A percentile compares a stretch with the other conserved stretches of the same genome.
These are phyloP conservation scores for Campoletis sonorensis DNA, from an alignment of 1,140 invertebrate genomes.

Conservation along the genomic window DNA sequence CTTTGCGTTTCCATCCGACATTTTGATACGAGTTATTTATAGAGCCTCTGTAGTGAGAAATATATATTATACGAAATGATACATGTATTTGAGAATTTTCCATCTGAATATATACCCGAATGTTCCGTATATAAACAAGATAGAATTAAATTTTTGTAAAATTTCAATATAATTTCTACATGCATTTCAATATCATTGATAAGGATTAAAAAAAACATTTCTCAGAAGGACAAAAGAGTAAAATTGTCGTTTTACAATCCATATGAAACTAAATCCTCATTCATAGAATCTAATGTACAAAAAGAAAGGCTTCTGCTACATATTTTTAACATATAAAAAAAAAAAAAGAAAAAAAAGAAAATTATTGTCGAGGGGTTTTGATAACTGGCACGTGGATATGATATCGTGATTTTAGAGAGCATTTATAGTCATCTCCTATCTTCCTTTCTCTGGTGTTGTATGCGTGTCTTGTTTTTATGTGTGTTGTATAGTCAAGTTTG, in stretches of 20 bases:
- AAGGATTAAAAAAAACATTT: no score
- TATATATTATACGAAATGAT: not conserved
- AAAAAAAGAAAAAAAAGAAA: not conserved
- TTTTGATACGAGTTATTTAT: constrained; percentile 55
- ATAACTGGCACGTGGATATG: constrained; percentile 21
- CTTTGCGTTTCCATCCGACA: constrained; percentile 53
- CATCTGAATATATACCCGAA: not conserved
- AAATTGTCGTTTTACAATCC: not conserved
- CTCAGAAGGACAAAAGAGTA: no score
- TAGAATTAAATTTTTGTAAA: no score
- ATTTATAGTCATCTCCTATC: not conserved
- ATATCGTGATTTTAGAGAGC: constrained; percentile 20
- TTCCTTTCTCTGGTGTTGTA: not conserved
- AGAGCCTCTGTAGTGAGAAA: constrained; percentile 7
- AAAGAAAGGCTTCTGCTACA: not conserved
- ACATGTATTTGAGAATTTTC: constrained; percentile 1
- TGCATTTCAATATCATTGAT: no score
- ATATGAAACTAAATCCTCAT: not conserved
- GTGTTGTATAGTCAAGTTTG: constrained; percentile 26
- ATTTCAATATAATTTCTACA: no score
- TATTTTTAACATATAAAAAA: no score
- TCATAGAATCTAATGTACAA: not conserved
- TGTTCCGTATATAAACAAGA: no score
- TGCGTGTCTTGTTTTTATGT: constrained; percentile 13
- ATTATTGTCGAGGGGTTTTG: constrained; percentile 9